Evolutionary conservation across 2,888 invertebrate genomes (phyloP), one percentile per base, ranked within the genome.

Genomic region (Sesamia inferens): DNA sequence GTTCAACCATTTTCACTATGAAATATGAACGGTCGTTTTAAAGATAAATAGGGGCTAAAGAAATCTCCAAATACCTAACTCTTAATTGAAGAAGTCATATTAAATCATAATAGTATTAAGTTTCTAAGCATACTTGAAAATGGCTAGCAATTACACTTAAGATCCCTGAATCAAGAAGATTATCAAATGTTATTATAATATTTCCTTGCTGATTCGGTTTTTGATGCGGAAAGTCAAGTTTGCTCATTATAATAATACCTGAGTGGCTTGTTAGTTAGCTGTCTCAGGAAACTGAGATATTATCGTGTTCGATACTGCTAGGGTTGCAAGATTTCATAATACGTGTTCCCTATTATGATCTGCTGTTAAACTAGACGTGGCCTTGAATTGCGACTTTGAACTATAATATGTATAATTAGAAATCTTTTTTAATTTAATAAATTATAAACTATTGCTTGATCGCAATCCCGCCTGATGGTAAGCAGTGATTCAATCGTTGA

Each of bases 341-440:
- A 69, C 67, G 13, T 51, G 54, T 62, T 54, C n/a, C 31, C 6
- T 57, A 22, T 57, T 39, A 57, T 48, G 47, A 68, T 42, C 22
- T 61, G 11, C 24, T 57, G 57, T n/a, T 44, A 11, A 19, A 22
- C 73, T 81, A 68, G 78, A 81, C 74, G 82, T 69, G 82, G 62
- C 74, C 77, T 66, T 14, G 3, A 42, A n/a, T 5, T 4, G 42
- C 14, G 13, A n/a, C 14, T 61, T 61, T 10, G 39, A n/a, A 62
- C 0, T 42, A n/a, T 61, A 8, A 19, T 59, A 31, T 11, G 4
- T 59, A 7, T 39, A 19, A 19, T 59, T 31, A 31, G 11, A 59
- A 16, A n/a, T n/a, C 3, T 31, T 31, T 31, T 31, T 31, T n/a
- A n/a, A n/a, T n/a, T n/a, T n/a, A n/a, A 31, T 31, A 31, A 31